Conservation (phyloP, 2,797 vertebrate genomes). For the Periparus ater region DNA sequence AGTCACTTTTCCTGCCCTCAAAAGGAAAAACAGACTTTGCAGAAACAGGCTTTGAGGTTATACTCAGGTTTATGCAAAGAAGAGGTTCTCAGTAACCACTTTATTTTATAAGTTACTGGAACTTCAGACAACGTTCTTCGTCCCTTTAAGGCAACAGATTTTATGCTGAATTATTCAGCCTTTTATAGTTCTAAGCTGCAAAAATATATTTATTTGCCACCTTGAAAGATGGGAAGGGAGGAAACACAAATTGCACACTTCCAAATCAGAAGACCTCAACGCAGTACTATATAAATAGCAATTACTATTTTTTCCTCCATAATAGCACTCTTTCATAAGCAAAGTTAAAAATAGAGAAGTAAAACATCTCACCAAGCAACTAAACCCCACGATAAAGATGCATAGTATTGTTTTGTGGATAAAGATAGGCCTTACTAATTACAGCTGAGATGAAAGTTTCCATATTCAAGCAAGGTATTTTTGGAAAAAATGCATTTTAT, state of each 20-base stretch:
- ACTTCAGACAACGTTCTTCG: not conserved
- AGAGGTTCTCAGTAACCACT: not conserved
- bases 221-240: not conserved
- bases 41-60: not conserved
- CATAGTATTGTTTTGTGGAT: not conserved
- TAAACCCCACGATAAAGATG: not conserved
- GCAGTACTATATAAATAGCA: not conserved
- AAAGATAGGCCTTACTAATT: not conserved
- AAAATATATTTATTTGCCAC: not conserved
- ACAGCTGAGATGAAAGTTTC: not conserved
- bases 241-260: not conserved
- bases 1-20: not conserved
- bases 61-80: not conserved
- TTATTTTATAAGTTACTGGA: not conserved
- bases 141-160: not conserved
- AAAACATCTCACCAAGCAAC: not conserved
- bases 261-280: not conserved
- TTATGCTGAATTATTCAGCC: not conserved
- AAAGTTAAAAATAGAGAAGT: not conserved
- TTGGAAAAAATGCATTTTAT: not conserved
- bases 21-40: not conserved
- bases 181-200: not conserved
- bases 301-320: not conserved
- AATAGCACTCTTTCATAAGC: not conserved
- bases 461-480: not conserved